Percentiles rank a stretch among this genome's conserved stretches.
phyloP scores from a whole-genome alignment of 2,113 vertebrate genomes.

The Mionectes macconnelli region DNA sequence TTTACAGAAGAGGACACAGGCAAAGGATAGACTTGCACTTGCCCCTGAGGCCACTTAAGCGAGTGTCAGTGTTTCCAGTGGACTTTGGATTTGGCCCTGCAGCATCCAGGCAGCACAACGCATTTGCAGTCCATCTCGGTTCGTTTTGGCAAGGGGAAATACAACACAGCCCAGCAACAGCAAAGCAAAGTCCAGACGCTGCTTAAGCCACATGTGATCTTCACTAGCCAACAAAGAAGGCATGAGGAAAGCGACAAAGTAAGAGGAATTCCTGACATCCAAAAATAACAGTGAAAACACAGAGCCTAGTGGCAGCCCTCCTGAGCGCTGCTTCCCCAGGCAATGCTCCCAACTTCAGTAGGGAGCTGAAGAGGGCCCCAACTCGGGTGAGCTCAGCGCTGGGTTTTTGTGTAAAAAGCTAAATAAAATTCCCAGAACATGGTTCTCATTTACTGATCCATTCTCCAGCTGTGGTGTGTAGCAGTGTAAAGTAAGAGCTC shows the following conservation, averaged over 20 bases:
- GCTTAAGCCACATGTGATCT: slow-evolving; percentile 39
- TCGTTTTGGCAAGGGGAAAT: slow-evolving; percentile 26
- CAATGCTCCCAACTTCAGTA: slow-evolving; percentile 48
- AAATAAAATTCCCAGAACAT: slow-evolving; percentile 51
- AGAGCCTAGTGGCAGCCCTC: slow-evolving; percentile 39
- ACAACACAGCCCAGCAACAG: slow-evolving; percentile 17
- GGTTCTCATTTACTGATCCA: slow-evolving; percentile 65
- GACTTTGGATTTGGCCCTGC: slow-evolving; percentile 48
- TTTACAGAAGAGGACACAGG: background rate
- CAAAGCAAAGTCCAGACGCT: slow-evolving; percentile 50
- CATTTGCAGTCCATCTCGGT: slow-evolving; percentile 35
- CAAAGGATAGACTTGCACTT: background rate
- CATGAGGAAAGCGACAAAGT: slow-evolving; percentile 12
- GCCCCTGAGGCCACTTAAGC: background rate
- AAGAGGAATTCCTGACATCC: slow-evolving; percentile 17
- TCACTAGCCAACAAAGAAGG: slow-evolving; percentile 43
- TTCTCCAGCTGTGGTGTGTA: slow-evolving; percentile 54
- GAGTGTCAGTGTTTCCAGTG: slow-evolving; percentile 18
- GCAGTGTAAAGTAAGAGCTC: slow-evolving; percentile 64
- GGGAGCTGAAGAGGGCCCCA: slow-evolving; percentile 46
- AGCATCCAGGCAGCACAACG: slow-evolving; percentile 36
- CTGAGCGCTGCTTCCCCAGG: slow-evolving; percentile 14
- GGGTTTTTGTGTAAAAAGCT: background rate
- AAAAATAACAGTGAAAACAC: slow-evolving; percentile 45
- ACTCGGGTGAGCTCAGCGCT: slow-evolving; percentile 50